Base-by-base conservation (phyloP, 2,888 invertebrate genomes). In the Cryptus viduatorius region DNA sequence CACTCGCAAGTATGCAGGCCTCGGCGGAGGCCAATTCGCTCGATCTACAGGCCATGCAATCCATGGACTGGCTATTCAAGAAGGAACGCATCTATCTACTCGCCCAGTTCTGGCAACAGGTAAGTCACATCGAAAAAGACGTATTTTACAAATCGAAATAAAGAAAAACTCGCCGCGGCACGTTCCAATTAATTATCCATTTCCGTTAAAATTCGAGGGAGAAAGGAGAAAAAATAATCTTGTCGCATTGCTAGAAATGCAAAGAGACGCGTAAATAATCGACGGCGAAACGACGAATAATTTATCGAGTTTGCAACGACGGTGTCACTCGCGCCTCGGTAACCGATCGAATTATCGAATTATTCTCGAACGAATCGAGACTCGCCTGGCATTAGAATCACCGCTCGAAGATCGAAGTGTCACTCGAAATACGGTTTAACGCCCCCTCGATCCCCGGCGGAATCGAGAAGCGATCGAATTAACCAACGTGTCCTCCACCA, bases 31-130 rank as follows among this genome's bases (percentile, higher is more conserved):
- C 96, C 95, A 96, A 95, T 93, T 97, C 97, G 95, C 97, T 97
- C 96, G 98, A 98, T 96, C 96, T 97, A 95, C 97, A 97, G 96
- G 96, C 97, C 95, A 97, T 98, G 96, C 98, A 98, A 96, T 97
- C 98, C 94, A 98, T 98, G 98, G 98, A 98, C 96, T 98, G 98
- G 98, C 96, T 98, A 94, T 98, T 98, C 96, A 98, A 98, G 96
- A 98, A 98, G 95, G 98, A 98, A 95, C 96, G 97, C 95, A 98
- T 98, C 95, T 98, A 98, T 95, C 96, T 98, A 94, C 96, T 98
- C 94, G 98, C 98, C 94, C 98, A 98, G 95, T 98, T 98, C 95
- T 98, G 98, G 98, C 98, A 98, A 97, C 98, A 98, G 98, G 98
- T 98, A 95, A 96, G 96, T 24, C 24, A 24, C n/a, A 19, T 2